Evolutionary conservation across 2,888 invertebrate species (phyloP), one percentile per base, ranked within the genome.

Genomic region (Homarus gammarus): DNA sequence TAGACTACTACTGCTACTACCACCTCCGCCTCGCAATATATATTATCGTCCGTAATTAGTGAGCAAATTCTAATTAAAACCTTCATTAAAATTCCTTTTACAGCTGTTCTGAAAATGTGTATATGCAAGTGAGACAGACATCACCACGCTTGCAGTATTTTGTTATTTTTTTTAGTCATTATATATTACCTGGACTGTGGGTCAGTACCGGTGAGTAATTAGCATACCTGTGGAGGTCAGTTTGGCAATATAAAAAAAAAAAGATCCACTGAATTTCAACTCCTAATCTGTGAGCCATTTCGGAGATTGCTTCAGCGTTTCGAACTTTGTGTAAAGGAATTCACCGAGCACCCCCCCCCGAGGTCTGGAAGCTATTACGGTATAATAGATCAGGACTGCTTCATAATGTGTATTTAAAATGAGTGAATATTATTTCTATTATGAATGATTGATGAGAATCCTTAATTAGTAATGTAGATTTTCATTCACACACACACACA

Each of bases 31-130:
- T 44, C 18, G 70, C 82, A 70, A 83, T 83, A 70, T 70, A 83
- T 49, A 51, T 83, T 70, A 49, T 70, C 44, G 68, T 49, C 49
- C 40, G 82, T 83, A 83, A 83, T 83, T 83, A 83, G 82, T 83
- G 70, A 83, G 82, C 82, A 83, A 83, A 70, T 83, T 83, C 72
- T 83, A 83, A 83, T 83, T 83, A 83, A 83, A 83, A 83, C 70
- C 70, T 70, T 83, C 82, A 83, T 83, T 83, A 83, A 83, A 83
- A 83, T 83, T 83, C 70, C 82, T 70, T 83, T 83, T 83, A 49
- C 70, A 70, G 68, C 70, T 72, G 82, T 33, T 64, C 68, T 33
- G 70, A 64, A 83, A 83, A 83, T 68, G 82, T 82, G 51, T 70
- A 83, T 61, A 83, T 44, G 70, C 82, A 83, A 44, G 82, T 83